Evolutionary conservation across 2,888 invertebrate genomes (phyloP).

Genomic region (Drosophila acutilabella): DNA sequence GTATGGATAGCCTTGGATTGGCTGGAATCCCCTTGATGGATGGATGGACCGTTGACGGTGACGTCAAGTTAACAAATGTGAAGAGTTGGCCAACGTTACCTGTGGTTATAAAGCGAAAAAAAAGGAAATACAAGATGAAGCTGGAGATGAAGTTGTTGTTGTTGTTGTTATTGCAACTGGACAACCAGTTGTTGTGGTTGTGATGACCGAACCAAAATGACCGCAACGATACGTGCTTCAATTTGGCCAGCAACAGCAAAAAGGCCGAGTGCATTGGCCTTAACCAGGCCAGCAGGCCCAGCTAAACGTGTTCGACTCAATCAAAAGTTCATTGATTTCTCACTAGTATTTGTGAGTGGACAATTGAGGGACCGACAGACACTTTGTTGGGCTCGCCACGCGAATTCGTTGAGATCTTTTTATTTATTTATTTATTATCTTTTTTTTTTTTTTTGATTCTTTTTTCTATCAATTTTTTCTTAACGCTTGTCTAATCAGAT

Average conservation of each 20-base stretch:
- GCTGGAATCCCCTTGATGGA: neutral
- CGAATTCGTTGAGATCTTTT: conserved; percentile 9
- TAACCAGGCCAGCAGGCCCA: conserved; percentile 22
- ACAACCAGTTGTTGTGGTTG: conserved; percentile 59
- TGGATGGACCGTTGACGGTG: conserved; percentile 47
- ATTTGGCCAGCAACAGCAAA: conserved; percentile 42
- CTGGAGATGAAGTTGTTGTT: conserved; percentile 45
- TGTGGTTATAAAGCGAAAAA: conserved; percentile 60
- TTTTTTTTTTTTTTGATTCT: neutral
- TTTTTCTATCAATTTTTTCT: neutral
- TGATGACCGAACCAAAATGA: conserved; percentile 55
- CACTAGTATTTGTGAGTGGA: conserved; percentile 23
- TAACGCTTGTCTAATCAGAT: conserved; percentile 52
- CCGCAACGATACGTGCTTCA: conserved; percentile 52
- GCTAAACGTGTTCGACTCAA: conserved; percentile 59
- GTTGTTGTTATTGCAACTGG: conserved; percentile 17
- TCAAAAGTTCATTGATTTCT: conserved; percentile 68
- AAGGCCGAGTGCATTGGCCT: conserved; percentile 51
- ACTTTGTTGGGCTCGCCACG: conserved; percentile 7
- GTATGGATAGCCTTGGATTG: neutral
- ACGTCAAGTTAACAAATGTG: conserved; percentile 70
- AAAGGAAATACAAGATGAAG: conserved; percentile 26
- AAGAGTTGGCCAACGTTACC: conserved; percentile 48
- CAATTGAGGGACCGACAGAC: conserved; percentile 1
- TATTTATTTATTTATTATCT: neutral